These are phyloP conservation scores for Rhingia campestris DNA, from an alignment of 2,888 invertebrate genomes.

Conservation along the genomic window DNA sequence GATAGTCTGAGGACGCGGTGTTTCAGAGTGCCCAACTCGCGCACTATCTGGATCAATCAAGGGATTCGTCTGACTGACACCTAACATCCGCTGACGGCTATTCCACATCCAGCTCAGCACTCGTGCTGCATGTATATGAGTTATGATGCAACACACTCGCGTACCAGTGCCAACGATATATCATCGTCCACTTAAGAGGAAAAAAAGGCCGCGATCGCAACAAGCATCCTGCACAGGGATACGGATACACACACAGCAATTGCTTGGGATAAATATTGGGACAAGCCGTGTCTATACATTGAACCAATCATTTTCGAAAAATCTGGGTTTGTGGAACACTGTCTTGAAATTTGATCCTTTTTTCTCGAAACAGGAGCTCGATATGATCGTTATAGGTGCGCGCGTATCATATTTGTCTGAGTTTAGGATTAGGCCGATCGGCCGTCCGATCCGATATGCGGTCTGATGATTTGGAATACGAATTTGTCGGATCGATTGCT, in stretches of 20 bases:
- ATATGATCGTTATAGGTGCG: constrained; percentile 35
- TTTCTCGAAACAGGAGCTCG: constrained; percentile 54
- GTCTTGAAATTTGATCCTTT: constrained; percentile 63
- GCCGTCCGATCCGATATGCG: neutral
- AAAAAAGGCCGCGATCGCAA: constrained; percentile 37
- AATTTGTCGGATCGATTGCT: constrained; percentile 27
- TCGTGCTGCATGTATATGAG: constrained; percentile 43
- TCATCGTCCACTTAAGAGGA: constrained; percentile 58
- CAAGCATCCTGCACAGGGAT: constrained; percentile 33
- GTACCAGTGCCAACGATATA: constrained; percentile 31
- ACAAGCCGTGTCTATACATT: constrained; percentile 9
- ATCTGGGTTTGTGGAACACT: constrained; percentile 63
- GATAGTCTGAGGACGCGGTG: constrained; percentile 17
- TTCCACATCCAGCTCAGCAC: constrained; percentile 28
- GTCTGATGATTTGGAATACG: neutral
- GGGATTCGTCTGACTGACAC: constrained; percentile 62
- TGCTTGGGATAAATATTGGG: constrained; percentile 5
- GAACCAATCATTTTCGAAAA: constrained; percentile 45
- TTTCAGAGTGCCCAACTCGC: constrained; percentile 1
- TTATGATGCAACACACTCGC: constrained; percentile 40
- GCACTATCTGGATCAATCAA: constrained; percentile 67
- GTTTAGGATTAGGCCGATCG: constrained; percentile 50
- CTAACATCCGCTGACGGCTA: constrained; percentile 68
- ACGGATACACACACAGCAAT: neutral
- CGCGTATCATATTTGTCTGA: constrained; percentile 56